A percentile compares a stretch with the other conserved stretches of the same genome.
Conservation (phyloP, 2,113 vertebrate genomes). For the Ariopsis seemanni region DNA sequence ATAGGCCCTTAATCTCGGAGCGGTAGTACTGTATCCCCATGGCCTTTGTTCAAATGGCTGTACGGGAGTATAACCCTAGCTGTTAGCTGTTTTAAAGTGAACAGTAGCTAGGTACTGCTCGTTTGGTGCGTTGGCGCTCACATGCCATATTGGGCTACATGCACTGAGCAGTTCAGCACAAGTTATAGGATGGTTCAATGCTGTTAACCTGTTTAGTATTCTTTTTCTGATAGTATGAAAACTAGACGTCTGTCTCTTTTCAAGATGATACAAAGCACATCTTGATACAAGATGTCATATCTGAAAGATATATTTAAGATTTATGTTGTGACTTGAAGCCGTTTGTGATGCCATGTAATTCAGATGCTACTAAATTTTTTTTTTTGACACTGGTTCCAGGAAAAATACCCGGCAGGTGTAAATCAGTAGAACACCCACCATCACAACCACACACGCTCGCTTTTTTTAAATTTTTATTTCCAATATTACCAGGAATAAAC, state of each 20-base stretch:
- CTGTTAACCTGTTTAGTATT: constrained; percentile 24
- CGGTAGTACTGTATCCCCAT: constrained; percentile 24
- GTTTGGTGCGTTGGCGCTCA: constrained; percentile 11
- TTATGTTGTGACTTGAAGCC: neutral
- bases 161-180: constrained; percentile 23
- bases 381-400: neutral
- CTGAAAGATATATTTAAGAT: constrained; percentile 12
- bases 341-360: neutral
- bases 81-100: constrained; percentile 10
- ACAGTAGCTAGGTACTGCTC: constrained; percentile 1
- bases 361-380: neutral
- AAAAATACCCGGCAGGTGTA: constrained; percentile 10
- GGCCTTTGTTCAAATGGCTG: constrained; percentile 27
- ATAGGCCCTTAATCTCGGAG: neutral
- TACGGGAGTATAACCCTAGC: neutral
- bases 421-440: neutral
- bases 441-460: no score
- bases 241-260: neutral
- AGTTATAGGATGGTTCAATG: constrained; percentile 9
- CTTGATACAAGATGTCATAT: neutral
- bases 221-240: neutral
- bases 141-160: constrained; percentile 10
- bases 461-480: neutral
- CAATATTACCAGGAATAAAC: neutral
- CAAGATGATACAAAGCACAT: neutral